These are phyloP conservation scores for Nothocercus julius DNA, from an alignment of 2,113 vertebrate genomes.

Conservation along the genomic window DNA sequence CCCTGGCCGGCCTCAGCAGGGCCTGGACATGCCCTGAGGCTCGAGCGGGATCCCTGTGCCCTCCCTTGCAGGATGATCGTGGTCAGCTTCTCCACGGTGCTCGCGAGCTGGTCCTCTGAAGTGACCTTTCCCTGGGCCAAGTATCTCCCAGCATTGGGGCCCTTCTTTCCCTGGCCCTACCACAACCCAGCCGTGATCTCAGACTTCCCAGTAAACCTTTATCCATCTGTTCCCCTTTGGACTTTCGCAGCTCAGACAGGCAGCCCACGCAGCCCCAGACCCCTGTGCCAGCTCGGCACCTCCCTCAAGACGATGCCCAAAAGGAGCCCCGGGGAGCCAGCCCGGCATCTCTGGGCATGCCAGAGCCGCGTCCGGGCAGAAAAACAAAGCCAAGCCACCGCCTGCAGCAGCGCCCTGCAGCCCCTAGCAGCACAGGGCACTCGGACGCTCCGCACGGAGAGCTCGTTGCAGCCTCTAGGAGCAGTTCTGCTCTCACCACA, in stretches of 20 bases:
- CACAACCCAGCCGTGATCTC: not conserved
- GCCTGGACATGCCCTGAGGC: not conserved
- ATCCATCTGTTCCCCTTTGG: not conserved
- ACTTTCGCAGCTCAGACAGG: not conserved
- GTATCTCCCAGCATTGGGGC: not conserved
- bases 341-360: not conserved
- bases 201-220: not conserved
- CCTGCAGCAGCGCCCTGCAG: not conserved
- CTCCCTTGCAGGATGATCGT: rapidly evolving
- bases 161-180: not conserved
- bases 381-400: too few relatives aligned
- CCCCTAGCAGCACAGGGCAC: not conserved
- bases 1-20: rapidly evolving
- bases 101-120: not conserved
- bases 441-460: not conserved
- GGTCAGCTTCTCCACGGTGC: not conserved
- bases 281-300: not conserved
- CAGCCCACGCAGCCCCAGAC: not conserved
- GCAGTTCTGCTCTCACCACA: not conserved
- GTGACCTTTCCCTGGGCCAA: not conserved
- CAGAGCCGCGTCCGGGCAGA: not conserved
- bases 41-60: not conserved
- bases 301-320: not conserved
- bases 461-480: not conserved
- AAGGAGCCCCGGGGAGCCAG: not conserved